phyloP scores from a whole-genome alignment of 2,113 vertebrate species.

The Ciconia maguari region DNA sequence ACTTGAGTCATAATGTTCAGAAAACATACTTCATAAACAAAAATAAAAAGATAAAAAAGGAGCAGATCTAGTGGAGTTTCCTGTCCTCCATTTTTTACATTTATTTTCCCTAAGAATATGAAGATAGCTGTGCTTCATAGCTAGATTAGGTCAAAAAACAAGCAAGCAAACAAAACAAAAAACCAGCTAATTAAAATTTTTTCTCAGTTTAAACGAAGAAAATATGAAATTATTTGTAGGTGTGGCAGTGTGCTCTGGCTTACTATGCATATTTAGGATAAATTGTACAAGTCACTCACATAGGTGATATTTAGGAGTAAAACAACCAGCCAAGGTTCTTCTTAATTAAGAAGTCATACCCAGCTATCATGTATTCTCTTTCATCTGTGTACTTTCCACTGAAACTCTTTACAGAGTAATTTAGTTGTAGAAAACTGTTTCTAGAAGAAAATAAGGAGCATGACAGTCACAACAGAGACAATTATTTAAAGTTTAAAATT shows the following conservation, averaged over 20 bases:
- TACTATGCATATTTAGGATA: background rate
- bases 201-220: background rate
- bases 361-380: background rate
- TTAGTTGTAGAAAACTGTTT: background rate
- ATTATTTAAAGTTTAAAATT: background rate
- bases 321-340: background rate
- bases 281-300: background rate
- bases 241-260: background rate
- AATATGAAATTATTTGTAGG: background rate
- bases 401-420: background rate
- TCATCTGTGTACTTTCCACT: background rate
- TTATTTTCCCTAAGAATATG: background rate
- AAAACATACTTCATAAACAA: background rate
- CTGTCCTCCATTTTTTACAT: background rate
- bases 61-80: background rate
- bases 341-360: background rate
- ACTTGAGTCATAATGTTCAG: background rate
- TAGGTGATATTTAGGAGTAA: background rate
- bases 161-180: background rate
- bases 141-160: background rate
- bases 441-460: background rate
- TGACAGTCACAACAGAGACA: background rate
- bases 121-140: background rate
- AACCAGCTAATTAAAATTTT: background rate
- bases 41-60: background rate